Conservation (phyloP, 2,113 vertebrate genomes). For the Channa argus region DNA sequence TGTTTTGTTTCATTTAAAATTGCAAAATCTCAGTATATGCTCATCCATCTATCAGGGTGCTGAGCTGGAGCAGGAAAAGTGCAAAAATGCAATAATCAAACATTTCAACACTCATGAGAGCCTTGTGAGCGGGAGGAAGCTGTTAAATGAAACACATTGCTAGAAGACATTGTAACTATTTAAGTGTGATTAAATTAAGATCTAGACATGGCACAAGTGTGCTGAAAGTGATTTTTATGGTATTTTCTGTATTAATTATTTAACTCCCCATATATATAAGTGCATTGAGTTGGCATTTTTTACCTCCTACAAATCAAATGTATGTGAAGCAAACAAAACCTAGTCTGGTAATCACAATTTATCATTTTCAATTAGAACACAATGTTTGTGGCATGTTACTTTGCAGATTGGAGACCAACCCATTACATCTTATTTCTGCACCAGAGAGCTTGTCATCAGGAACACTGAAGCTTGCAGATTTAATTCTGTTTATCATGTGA, state of each 20-base stretch:
- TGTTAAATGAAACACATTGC: too few species aligned
- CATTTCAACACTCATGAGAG: too few species aligned
- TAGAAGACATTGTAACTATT: too few species aligned
- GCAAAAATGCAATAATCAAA: too few species aligned
- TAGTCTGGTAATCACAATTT: neutral
- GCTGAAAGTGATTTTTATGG: too few species aligned
- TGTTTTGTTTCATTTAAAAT: neutral
- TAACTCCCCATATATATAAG: too few species aligned
- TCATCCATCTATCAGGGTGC: too few species aligned
- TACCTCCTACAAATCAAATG: neutral
- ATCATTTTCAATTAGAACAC: constrained; percentile 9
- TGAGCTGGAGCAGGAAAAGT: too few species aligned
- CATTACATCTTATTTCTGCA: constrained; percentile 44
- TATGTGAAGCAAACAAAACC: neutral
- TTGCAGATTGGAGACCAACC: constrained; percentile 39
- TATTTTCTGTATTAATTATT: too few species aligned
- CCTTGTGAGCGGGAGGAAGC: too few species aligned
- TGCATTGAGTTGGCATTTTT: neutral
- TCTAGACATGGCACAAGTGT: too few species aligned
- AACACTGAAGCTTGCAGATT: constrained; percentile 59
- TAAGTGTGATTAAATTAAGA: too few species aligned
- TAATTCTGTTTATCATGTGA: constrained; percentile 70
- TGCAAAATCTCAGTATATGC: neutral
- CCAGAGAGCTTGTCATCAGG: constrained; percentile 49
- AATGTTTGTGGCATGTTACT: constrained; percentile 27